phyloP scores from a whole-genome alignment of 2,888 invertebrate species.

The Cepaea hortensis region DNA sequence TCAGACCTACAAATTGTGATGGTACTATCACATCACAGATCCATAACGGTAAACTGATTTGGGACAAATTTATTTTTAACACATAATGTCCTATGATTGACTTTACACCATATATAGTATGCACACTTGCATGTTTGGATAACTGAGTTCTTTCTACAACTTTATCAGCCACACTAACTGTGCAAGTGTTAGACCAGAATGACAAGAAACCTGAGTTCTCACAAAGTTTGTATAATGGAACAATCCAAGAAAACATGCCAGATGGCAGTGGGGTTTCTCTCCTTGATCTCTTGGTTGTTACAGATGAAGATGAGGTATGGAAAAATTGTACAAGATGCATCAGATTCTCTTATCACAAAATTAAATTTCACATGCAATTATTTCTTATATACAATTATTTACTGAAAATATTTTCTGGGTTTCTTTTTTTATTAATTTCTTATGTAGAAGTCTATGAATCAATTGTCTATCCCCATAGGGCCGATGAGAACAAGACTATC shows the following conservation, averaged over 20 bases:
- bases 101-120: too few relatives aligned
- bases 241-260: constrained; percentile 17
- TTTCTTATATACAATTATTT: too few relatives aligned
- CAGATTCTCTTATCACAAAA: background rate
- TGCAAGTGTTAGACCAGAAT: constrained; percentile 85
- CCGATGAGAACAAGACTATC: too few relatives aligned
- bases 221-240: background rate
- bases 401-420: too few relatives aligned
- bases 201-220: constrained; percentile 85
- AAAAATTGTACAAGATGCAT: background rate
- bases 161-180: constrained; percentile 79
- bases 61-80: too few relatives aligned
- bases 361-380: background rate
- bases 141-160: background rate
- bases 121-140: background rate
- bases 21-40: too few relatives aligned
- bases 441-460: too few relatives aligned
- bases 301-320: constrained; percentile 20
- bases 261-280: constrained; percentile 12
- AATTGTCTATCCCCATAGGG: too few relatives aligned
- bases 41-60: too few relatives aligned
- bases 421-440: too few relatives aligned
- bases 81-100: background rate
- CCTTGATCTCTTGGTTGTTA: background rate
- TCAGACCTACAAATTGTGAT: too few relatives aligned